Evolutionary conservation across 2,113 vertebrate genomes (phyloP).

Genomic region (Tragulus kanchil): DNA sequence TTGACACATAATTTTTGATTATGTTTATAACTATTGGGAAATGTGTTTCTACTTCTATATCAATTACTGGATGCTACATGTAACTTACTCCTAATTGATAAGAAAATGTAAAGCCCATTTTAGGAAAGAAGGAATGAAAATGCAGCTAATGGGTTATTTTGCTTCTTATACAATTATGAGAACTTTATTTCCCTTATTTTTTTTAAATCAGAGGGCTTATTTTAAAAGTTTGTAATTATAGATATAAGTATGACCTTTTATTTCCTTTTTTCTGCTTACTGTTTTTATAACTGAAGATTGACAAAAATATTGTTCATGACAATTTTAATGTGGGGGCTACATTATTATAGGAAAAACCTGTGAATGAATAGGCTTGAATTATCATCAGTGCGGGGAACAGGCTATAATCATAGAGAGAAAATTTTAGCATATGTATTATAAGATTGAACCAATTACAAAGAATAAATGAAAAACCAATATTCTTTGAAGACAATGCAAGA

Average conservation of each 20-base stretch:
- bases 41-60: not conserved
- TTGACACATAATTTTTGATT: not conserved
- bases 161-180: not conserved
- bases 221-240: not conserved
- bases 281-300: not conserved
- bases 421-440: not conserved
- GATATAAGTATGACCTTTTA: not conserved
- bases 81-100: not conserved
- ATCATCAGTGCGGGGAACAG: not conserved
- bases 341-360: not conserved
- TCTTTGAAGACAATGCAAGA: not conserved
- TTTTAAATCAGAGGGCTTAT: not conserved
- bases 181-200: not conserved
- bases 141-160: not conserved
- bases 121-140: not conserved
- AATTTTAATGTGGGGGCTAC: not conserved
- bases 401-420: not conserved
- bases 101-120: not conserved
- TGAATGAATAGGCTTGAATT: constrained; percentile 6
- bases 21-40: not conserved
- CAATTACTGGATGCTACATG: not conserved
- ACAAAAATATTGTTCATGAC: not conserved
- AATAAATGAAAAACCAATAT: not conserved
- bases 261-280: not conserved
- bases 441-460: not conserved